phyloP scores from a whole-genome alignment of 2,113 vertebrate genomes.

The Parus major region DNA sequence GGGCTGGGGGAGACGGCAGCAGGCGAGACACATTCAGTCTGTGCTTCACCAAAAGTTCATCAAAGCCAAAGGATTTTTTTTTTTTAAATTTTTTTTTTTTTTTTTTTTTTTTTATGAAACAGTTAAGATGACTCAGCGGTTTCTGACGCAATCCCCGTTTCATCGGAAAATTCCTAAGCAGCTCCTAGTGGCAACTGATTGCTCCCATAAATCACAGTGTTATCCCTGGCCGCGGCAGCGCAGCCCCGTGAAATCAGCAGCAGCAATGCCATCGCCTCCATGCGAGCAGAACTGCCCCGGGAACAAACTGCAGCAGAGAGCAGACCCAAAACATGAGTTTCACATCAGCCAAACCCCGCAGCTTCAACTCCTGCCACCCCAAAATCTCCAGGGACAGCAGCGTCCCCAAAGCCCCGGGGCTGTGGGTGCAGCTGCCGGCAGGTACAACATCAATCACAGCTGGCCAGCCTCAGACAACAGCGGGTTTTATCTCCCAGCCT shows the following conservation, averaged over 20 bases:
- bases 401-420: background rate
- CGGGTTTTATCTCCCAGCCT: slow-evolving; percentile 16
- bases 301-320: background rate
- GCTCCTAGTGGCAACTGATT: slow-evolving; percentile 57
- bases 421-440: background rate
- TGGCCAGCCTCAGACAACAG: background rate
- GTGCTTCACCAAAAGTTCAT: slow-evolving; percentile 34
- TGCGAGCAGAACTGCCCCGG: background rate
- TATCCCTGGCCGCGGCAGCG: slow-evolving; percentile 49
- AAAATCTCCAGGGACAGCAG: fast-evolving
- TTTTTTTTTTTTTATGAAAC: background rate
- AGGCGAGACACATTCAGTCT: background rate
- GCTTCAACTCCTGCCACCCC: background rate
- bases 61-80: background rate
- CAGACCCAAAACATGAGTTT: background rate
- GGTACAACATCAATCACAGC: background rate
- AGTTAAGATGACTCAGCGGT: slow-evolving; percentile 65
- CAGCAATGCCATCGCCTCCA: slow-evolving; percentile 23
- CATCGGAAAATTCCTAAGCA: slow-evolving; percentile 66
- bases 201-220: slow-evolving; percentile 59
- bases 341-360: fast-evolving
- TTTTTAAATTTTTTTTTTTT: too few species aligned
- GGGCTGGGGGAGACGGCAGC: background rate
- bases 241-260: slow-evolving; percentile 31
- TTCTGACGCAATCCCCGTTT: slow-evolving; percentile 66